Conservation (phyloP, 2,888 invertebrate genomes). For the Luperina testacea region DNA sequence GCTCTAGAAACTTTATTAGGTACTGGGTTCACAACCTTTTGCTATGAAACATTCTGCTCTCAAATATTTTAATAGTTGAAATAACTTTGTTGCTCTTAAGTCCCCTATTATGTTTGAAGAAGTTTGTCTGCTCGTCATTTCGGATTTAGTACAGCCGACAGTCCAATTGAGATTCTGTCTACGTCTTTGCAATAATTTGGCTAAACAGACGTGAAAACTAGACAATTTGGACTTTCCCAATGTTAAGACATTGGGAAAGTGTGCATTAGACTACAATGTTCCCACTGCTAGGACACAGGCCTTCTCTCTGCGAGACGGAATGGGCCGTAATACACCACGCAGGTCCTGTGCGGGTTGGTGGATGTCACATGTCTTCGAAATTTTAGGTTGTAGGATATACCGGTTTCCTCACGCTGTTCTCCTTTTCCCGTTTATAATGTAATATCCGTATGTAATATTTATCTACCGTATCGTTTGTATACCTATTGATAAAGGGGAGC, state of each 20-base stretch:
- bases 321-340: neutral
- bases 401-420: neutral
- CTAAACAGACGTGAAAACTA: neutral
- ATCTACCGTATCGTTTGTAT: neutral
- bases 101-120: slow-evolving; percentile 48
- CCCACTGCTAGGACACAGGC: neutral
- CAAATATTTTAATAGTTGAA: slow-evolving; percentile 56
- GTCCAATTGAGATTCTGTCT: slow-evolving; percentile 9
- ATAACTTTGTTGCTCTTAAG: slow-evolving; percentile 43
- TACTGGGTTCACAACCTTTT: slow-evolving; percentile 24
- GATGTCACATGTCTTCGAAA: too few species aligned
- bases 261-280: neutral
- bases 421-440: neutral
- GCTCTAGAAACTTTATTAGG: slow-evolving; percentile 50
- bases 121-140: slow-evolving; percentile 41
- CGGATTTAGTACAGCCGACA: slow-evolving; percentile 7
- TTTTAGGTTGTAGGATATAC: neutral
- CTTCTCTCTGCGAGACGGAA: rapidly evolving
- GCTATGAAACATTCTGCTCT: slow-evolving; percentile 42
- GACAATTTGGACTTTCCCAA: neutral
- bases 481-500: neutral
- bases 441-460: neutral
- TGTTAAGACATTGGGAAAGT: too few species aligned
- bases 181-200: slow-evolving; percentile 15
- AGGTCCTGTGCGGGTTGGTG: neutral